These are phyloP conservation scores for Plecturocebus donacophilus DNA, from an alignment of 2,113 vertebrate species.

Conservation along the genomic window DNA sequence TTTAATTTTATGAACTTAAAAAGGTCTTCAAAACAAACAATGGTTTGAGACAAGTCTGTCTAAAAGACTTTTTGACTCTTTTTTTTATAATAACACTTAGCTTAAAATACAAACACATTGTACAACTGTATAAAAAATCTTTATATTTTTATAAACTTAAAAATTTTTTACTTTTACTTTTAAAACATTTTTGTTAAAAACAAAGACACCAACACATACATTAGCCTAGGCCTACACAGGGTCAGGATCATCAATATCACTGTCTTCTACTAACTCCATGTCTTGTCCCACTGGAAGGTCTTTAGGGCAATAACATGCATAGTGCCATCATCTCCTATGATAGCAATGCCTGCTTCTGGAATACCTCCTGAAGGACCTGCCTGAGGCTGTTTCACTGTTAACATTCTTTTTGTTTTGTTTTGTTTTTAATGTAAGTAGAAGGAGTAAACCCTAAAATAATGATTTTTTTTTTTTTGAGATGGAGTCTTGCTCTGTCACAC, in stretches of 20 bases:
- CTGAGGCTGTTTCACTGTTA: background rate
- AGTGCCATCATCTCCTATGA: background rate
- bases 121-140: background rate
- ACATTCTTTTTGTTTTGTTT: background rate
- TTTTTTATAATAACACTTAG: background rate
- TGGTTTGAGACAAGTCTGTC: no score
- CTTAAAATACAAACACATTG: background rate
- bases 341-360: background rate
- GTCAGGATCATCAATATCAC: background rate
- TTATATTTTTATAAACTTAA: background rate
- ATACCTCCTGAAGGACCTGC: background rate
- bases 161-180: background rate
- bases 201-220: background rate
- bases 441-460: background rate
- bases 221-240: background rate
- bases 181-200: background rate
- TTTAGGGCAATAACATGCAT: background rate
- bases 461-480: background rate
- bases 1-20: background rate
- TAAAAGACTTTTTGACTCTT: background rate
- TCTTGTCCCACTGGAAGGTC: background rate
- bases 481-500: no score
- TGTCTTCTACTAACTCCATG: background rate
- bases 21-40: no score
- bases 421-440: background rate